phyloP scores from a whole-genome alignment of 2,113 vertebrate genomes.

The Brachionichthys hirsutus region DNA sequence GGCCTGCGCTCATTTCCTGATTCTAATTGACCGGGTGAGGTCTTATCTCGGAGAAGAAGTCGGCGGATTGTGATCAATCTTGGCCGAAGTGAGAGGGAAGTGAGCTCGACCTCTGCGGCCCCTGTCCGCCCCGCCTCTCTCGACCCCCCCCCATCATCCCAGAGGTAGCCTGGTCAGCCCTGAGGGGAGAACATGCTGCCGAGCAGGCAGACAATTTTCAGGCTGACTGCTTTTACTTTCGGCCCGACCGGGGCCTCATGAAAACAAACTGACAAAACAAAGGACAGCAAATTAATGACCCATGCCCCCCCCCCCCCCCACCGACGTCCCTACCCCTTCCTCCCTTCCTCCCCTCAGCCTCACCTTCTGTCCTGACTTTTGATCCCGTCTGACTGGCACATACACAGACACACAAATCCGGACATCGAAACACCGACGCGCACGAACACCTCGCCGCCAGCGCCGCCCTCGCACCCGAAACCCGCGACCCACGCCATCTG shows the following conservation, averaged over 20 bases:
- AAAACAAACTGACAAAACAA: constrained; percentile 99
- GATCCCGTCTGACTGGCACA: constrained; percentile 57
- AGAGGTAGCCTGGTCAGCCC: constrained; percentile 78
- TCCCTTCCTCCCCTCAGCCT: constrained; percentile 13
- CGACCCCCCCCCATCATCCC: constrained; percentile 52
- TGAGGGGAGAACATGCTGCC: constrained; percentile 93
- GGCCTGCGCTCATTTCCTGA: constrained; percentile 63
- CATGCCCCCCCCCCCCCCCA: constrained; percentile 79
- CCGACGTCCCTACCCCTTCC: constrained; percentile 77
- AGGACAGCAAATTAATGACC: constrained; percentile 99
- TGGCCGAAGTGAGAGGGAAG: constrained; percentile 80
- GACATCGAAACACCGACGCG: constrained; percentile 29
- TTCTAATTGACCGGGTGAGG: constrained; percentile 50
- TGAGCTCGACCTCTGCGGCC: constrained; percentile 79
- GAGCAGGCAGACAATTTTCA: constrained; percentile 99
- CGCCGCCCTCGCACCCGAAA: constrained; percentile 64
- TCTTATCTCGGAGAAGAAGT: constrained; percentile 60
- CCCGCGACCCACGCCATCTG: constrained; percentile 79
- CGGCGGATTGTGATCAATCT: constrained; percentile 78
- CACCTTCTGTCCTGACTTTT: constrained; percentile 52
- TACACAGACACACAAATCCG: constrained; percentile 20
- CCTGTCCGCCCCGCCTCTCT: constrained; percentile 30
- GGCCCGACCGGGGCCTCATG: constrained; percentile 85
- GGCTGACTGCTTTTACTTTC: constrained; percentile 99
- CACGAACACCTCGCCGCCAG: constrained; percentile 56